Conservation (phyloP, 2,888 invertebrate species). For the Chymomyza fuscimana region DNA sequence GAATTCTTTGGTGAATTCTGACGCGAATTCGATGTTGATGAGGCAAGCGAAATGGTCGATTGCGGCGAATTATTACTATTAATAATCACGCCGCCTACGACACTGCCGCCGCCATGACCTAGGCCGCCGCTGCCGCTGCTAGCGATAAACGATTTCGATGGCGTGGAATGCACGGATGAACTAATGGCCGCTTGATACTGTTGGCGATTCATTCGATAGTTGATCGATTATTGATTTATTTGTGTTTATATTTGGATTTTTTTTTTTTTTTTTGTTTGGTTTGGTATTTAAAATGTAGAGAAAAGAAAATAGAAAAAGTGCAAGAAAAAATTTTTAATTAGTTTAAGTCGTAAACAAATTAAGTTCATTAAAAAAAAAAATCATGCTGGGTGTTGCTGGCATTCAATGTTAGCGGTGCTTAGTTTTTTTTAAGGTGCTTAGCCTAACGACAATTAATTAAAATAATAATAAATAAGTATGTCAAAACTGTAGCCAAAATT, state of each 20-base stretch:
- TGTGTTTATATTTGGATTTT: constrained; percentile 11
- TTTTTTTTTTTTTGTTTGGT: constrained; percentile 15
- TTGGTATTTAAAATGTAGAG: constrained; percentile 51
- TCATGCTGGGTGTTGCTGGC: constrained; percentile 51
- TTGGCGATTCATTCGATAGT: constrained; percentile 19
- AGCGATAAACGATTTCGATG: constrained; percentile 83
- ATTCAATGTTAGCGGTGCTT: constrained; percentile 14
- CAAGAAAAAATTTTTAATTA: constrained; percentile 70
- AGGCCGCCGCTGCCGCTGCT: constrained; percentile 57
- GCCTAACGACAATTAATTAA: constrained; percentile 41
- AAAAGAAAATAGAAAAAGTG: constrained; percentile 73
- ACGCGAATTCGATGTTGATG: constrained; percentile 76
- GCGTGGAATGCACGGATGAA: constrained; percentile 84
- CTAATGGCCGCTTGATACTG: constrained; percentile 95
- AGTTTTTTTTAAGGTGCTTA: constrained; percentile 48
- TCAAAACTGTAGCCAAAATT: not conserved
- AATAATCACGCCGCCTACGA: constrained; percentile 62
- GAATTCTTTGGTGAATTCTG: constrained; percentile 80
- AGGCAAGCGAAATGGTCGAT: constrained; percentile 79
- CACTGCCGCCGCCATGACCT: constrained; percentile 67
- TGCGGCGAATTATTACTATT: constrained; percentile 78
- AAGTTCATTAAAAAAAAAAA: constrained; percentile 26
- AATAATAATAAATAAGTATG: constrained; percentile 19
- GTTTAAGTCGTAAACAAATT: constrained; percentile 62
- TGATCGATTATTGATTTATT: constrained; percentile 25